Percentiles rank a stretch among this genome's conserved stretches.
phyloP scores from a whole-genome alignment of 2,888 invertebrate genomes.

The Thecocarcelia acutangulata region DNA sequence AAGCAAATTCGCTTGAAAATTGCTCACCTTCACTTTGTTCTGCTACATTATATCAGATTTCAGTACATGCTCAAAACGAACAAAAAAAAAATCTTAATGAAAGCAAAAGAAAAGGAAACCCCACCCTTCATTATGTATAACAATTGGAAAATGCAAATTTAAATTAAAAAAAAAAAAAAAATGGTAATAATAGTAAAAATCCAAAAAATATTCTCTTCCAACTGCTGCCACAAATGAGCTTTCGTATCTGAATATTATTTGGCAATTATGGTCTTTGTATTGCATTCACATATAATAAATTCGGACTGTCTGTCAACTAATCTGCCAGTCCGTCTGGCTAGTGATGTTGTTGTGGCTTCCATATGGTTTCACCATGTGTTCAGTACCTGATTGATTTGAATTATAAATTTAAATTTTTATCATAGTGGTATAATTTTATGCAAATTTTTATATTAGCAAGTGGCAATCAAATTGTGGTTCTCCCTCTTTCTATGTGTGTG shows the following conservation, averaged over 20 bases:
- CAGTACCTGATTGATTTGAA: not conserved
- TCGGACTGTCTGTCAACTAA: no score
- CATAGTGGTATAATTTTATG: no score
- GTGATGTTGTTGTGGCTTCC: slow-evolving; percentile 12
- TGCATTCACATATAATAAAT: not conserved
- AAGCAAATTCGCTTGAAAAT: not conserved
- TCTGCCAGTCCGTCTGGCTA: not conserved
- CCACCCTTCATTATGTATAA: not conserved
- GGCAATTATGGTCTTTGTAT: slow-evolving; percentile 32
- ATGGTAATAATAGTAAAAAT: no score
- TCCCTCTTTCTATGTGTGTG: no score
- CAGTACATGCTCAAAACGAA: no score
- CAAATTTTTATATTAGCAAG: no score
- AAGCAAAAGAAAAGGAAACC: no score
- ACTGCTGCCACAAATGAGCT: not conserved
- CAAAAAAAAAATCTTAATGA: no score
- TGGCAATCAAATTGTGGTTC: no score
- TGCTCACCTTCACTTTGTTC: no score
- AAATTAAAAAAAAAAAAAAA: not conserved
- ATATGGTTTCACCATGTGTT: not conserved
- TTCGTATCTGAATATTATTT: slow-evolving; percentile 27
- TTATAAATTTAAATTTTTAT: not conserved
- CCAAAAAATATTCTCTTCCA: no score
- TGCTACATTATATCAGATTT: no score
- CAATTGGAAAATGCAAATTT: not conserved